Percentiles rank a stretch among this genome's conserved stretches.
Evolutionary conservation across 2,113 vertebrate species (phyloP).

Genomic region (Myodes glareolus): DNA sequence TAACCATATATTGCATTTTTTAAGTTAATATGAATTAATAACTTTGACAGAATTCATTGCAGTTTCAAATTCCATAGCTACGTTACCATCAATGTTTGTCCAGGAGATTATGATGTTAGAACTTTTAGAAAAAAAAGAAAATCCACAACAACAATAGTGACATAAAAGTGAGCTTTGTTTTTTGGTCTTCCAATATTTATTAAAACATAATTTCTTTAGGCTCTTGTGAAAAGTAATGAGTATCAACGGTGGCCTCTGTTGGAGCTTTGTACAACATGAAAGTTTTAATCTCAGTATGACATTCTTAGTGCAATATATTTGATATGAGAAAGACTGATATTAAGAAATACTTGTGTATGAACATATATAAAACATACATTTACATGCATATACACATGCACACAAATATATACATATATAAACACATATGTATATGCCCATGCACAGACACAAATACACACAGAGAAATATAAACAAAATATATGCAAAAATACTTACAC

Average conservation of each 20-base stretch:
- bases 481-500: background rate
- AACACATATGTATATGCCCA: too few relatives aligned
- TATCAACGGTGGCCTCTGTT: background rate
- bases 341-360: background rate
- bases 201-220: background rate
- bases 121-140: background rate
- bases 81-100: background rate
- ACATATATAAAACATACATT: background rate
- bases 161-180: background rate
- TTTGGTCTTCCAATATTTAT: background rate
- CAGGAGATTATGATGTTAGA: background rate
- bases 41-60: background rate
- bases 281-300: background rate
- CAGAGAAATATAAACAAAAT: background rate
- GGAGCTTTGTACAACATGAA: background rate
- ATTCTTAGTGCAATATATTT: background rate
- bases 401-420: background rate
- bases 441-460: background rate
- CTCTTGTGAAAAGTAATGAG: background rate
- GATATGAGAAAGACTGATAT: background rate
- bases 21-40: slow-evolving; percentile 28
- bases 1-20: background rate
- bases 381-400: background rate
- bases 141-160: background rate
- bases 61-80: slow-evolving; percentile 25